phyloP scores from a whole-genome alignment of 2,888 invertebrate genomes.

The Oscheius sp. region DNA sequence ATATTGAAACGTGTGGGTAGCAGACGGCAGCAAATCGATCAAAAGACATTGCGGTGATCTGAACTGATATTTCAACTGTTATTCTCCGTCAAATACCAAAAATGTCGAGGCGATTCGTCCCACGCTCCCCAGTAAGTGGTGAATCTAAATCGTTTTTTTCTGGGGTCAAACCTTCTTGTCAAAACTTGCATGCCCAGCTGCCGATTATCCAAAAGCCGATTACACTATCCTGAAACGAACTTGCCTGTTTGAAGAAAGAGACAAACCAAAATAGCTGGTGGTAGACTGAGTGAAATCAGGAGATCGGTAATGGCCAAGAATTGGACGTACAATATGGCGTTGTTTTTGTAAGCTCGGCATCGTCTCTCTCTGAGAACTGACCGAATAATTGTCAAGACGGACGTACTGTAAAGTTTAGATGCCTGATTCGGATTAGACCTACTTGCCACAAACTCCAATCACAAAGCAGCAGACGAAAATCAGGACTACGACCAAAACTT shows the following conservation, averaged over 20 bases:
- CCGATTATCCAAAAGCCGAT: slow-evolving; percentile 73
- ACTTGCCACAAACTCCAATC: slow-evolving; percentile 68
- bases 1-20: slow-evolving; percentile 62
- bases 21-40: slow-evolving; percentile 72
- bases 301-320: slow-evolving; percentile 70
- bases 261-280: slow-evolving; percentile 68
- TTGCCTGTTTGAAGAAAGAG: background rate
- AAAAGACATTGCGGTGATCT: slow-evolving; percentile 71
- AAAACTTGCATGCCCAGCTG: slow-evolving; percentile 62
- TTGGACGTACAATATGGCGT: slow-evolving; percentile 69
- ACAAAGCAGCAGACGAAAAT: slow-evolving; percentile 69
- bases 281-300: slow-evolving; percentile 68
- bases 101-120: slow-evolving; percentile 71
- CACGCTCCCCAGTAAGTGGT: slow-evolving; percentile 68
- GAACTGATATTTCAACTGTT: no score
- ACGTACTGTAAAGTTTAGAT: slow-evolving; percentile 35
- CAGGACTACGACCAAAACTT: slow-evolving; percentile 65
- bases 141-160: slow-evolving; percentile 36
- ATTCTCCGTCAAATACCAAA: slow-evolving; percentile 30
- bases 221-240: slow-evolving; percentile 63
- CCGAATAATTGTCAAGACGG: slow-evolving; percentile 67
- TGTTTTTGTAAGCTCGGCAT: slow-evolving; percentile 53
- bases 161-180: no score
- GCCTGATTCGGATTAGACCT: no score
- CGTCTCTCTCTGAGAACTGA: slow-evolving; percentile 63